Base-by-base conservation (phyloP, 2,888 invertebrate genomes). In the Amblyjoppa fuscipennis region DNA sequence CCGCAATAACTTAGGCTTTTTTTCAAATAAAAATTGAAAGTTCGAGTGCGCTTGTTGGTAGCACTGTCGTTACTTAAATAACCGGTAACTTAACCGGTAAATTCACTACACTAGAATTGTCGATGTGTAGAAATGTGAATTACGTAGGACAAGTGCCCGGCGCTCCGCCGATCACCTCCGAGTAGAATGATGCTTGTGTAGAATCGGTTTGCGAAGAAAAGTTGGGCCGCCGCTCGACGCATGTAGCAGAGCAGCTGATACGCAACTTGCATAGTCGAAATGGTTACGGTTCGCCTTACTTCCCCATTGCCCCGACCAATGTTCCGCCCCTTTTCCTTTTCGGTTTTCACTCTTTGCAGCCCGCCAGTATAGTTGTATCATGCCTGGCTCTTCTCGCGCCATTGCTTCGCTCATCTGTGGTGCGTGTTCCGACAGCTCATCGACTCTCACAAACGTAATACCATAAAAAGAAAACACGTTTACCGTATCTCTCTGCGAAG, bases 291-390 rank as follows among this genome's bases (percentile, higher is more conserved):
- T 59, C 28, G 9, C 25, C 11, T 61, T 31, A 31, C 31, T 28
- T 13, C 61, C 28, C 61, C 16, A 28, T 31, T 28, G 28, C 61
- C 31, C 61, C 6, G 61, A 61, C 75, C 16, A 34, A 68, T 49
- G 51, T 49, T 20, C 61, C 34, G 31, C 45, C 20, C 64, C 51
- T 49, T 49, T 51, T 64, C 49, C 49, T 71, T 51, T 69, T 61
- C 51, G 64, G 71, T 79, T 71, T 79, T 71, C 71, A 38, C 51
- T 79, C 70, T 71, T 71, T 71, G 45, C n/a, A 49, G 13, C 41
- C 53, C 51, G 75, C 64, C 20, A 5, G 45, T 25, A 25, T 25
- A 5, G 56, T 16, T 31, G 61, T 61, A 20, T 34, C 38, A 56
- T 56, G 56, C 41, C 59, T 34, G 49, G 41, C n/a, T 66, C 66